Conservation (phyloP, 2,113 vertebrate species). For the Lates calcarifer region DNA sequence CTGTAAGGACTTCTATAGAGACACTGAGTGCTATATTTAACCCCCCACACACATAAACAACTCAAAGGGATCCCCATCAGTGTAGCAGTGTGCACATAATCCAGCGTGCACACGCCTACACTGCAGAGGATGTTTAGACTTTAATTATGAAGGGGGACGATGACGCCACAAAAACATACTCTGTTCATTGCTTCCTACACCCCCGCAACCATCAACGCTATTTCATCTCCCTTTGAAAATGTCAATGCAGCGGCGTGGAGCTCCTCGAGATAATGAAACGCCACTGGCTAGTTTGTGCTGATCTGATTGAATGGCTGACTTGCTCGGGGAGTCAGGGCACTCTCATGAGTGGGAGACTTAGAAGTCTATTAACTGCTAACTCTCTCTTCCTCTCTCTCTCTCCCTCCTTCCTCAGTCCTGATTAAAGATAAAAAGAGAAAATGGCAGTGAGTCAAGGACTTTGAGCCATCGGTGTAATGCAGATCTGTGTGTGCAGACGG, state of each 20-base stretch:
- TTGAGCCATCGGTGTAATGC: conserved; percentile 25
- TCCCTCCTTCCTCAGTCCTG: conserved; percentile 31
- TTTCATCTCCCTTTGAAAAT: conserved; percentile 67
- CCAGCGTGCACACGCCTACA: conserved; percentile 46
- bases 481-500: conserved; percentile 15
- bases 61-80: conserved; percentile 17
- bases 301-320: conserved; percentile 45
- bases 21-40: conserved; percentile 2
- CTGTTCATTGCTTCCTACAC: conserved; percentile 52
- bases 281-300: conserved; percentile 56
- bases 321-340: conserved; percentile 37
- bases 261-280: conserved; percentile 65
- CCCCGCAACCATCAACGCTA: conserved; percentile 50
- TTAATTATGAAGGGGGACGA: conserved; percentile 53
- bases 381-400: not conserved
- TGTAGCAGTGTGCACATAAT: conserved; percentile 16
- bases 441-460: conserved; percentile 45
- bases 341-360: conserved; percentile 60
- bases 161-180: conserved; percentile 52
- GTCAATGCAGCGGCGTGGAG: conserved; percentile 60
- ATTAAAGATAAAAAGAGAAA: conserved; percentile 63
- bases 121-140: conserved; percentile 70
- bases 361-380: conserved; percentile 59
- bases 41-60: conserved; percentile 33
- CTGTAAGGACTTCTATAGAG: not conserved